Evolutionary conservation across 2,113 vertebrate genomes (phyloP).

Genomic region (human (Homo sapiens)): GRCh38 chr4:104374501-104375000

Average conservation of each 20-base stretch:
- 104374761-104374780: not conserved
- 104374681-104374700: not conserved
- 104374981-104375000: not conserved
- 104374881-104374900: not conserved
- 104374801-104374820: not conserved
- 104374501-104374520: not conserved
- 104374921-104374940: not conserved
- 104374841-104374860: not conserved
- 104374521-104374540: not conserved
- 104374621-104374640: not conserved
- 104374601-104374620: not conserved
- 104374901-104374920: not conserved
- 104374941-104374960: constrained; percentile 2
- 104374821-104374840: not conserved
- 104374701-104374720: not conserved
- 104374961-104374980: not conserved
- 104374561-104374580: not conserved
- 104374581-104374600: not conserved
- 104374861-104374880: not conserved
- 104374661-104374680: not conserved
- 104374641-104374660: not conserved
- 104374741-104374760: not conserved
- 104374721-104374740: not conserved
- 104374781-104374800: not conserved
- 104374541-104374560: not conserved